A percentile compares a stretch with the other conserved stretches of the same genome.
Evolutionary conservation across 2,888 invertebrate genomes (phyloP).

Genomic region (Lasioglossum pauxillum): DNA sequence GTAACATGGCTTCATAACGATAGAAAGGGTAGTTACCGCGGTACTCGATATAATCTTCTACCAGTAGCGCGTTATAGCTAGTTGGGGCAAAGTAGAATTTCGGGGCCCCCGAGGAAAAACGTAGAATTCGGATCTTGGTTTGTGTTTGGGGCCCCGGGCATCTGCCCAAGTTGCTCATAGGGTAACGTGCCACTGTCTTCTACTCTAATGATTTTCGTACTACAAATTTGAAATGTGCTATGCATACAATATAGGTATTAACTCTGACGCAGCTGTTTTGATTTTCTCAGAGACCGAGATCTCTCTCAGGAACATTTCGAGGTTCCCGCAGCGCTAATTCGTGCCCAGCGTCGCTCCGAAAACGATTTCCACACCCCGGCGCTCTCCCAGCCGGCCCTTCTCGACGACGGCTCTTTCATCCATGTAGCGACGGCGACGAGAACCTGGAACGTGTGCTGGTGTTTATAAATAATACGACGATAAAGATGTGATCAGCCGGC

Average conservation of each 20-base stretch:
- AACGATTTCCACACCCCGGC: neutral
- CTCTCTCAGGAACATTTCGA: neutral
- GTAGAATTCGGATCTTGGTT: too few relatives aligned
- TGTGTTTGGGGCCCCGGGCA: too few relatives aligned
- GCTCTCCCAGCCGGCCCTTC: neutral
- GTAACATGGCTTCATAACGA: neutral
- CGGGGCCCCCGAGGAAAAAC: too few relatives aligned
- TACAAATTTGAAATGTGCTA: neutral
- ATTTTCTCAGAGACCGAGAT: neutral
- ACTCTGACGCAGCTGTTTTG: neutral
- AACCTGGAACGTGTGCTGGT: conserved; percentile 20
- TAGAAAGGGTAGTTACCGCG: neutral
- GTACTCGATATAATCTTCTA: neutral
- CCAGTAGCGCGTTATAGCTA: too few relatives aligned
- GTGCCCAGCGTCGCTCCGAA: neutral
- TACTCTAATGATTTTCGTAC: neutral
- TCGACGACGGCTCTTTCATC: conserved; percentile 15
- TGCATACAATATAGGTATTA: too few relatives aligned
- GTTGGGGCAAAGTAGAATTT: too few relatives aligned
- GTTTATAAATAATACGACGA: conserved; percentile 65
- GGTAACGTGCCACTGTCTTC: too few relatives aligned
- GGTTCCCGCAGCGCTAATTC: neutral
- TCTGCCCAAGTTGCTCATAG: too few relatives aligned
- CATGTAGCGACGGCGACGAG: conserved; percentile 29
- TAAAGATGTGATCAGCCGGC: conserved; percentile 53